Evolutionary conservation across 2,113 vertebrate genomes (phyloP).

Genomic region (Lagopus muta): DNA sequence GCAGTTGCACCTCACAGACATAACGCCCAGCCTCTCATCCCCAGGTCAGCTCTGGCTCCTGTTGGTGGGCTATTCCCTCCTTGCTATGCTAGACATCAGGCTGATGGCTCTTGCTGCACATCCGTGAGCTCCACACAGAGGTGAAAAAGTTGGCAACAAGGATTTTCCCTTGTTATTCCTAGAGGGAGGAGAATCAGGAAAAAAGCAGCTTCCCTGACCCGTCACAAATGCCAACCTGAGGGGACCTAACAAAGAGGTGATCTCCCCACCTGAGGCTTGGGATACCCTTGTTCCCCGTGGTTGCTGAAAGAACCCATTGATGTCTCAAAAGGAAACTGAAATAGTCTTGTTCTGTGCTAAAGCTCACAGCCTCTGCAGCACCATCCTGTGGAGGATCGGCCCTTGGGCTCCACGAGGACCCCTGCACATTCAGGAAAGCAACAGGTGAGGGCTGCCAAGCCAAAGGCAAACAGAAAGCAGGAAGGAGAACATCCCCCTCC

Average conservation of each 20-base stretch:
- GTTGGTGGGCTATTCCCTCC: background rate
- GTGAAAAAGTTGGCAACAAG: background rate
- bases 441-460: background rate
- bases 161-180: background rate
- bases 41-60: background rate
- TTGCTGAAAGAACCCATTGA: background rate
- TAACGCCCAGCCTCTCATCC: fast-evolving
- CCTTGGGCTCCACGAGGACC: background rate
- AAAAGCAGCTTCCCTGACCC: background rate
- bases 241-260: background rate
- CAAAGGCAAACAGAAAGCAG: background rate
- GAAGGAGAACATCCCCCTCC: background rate
- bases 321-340: background rate
- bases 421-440: background rate
- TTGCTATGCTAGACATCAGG: background rate
- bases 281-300: background rate
- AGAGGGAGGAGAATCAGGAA: background rate
- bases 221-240: background rate
- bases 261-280: background rate
- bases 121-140: background rate
- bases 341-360: background rate
- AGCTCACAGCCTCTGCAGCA: background rate
- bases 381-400: too few species aligned
- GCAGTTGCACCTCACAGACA: background rate
- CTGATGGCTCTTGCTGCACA: background rate